These are phyloP conservation scores for Triplophysa siluroides DNA, from an alignment of 2,113 vertebrate genomes.

Conservation along the genomic window DNA sequence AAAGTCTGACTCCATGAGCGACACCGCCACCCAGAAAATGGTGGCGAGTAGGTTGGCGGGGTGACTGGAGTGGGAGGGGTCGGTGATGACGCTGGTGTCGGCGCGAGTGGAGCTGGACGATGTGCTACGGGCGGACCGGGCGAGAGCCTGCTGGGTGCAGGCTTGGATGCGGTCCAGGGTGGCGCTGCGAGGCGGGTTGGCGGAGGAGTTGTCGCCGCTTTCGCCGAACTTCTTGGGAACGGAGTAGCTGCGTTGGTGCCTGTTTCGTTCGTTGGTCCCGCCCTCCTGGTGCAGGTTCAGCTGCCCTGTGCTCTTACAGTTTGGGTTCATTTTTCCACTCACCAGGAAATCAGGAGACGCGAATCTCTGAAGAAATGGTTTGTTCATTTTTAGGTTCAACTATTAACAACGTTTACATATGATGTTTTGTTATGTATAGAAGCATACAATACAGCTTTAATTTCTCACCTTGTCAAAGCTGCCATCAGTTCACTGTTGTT, in stretches of 20 bases:
- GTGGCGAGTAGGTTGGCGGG: constrained; percentile 92
- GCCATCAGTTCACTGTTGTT: constrained; percentile 95
- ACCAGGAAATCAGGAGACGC: constrained; percentile 89
- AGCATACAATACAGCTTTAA: neutral
- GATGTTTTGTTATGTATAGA: neutral
- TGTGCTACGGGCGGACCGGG: constrained; percentile 81
- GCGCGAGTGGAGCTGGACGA: constrained; percentile 86
- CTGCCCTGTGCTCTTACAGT: constrained; percentile 94
- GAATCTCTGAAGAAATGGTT: constrained; percentile 75
- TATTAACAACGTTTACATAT: too few relatives aligned
- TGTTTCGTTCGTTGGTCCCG: constrained; percentile 84
- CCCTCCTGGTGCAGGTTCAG: constrained; percentile 86
- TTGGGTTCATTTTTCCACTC: constrained; percentile 86
- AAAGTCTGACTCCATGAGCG: constrained; percentile 98
- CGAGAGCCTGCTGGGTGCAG: constrained; percentile 87
- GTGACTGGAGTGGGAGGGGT: constrained; percentile 90
- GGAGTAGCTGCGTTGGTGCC: constrained; percentile 95
- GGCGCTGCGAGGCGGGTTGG: constrained; percentile 91
- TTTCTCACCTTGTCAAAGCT: constrained; percentile 85
- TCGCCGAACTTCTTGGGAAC: constrained; percentile 99
- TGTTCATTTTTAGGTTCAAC: neutral
- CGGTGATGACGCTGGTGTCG: constrained; percentile 77
- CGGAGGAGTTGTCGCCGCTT: constrained; percentile 76
- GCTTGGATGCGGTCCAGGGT: constrained; percentile 96
- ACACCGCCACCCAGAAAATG: constrained; percentile 95